phyloP scores from a whole-genome alignment of 2,113 vertebrate genomes.

The Centrocercus urophasianus region DNA sequence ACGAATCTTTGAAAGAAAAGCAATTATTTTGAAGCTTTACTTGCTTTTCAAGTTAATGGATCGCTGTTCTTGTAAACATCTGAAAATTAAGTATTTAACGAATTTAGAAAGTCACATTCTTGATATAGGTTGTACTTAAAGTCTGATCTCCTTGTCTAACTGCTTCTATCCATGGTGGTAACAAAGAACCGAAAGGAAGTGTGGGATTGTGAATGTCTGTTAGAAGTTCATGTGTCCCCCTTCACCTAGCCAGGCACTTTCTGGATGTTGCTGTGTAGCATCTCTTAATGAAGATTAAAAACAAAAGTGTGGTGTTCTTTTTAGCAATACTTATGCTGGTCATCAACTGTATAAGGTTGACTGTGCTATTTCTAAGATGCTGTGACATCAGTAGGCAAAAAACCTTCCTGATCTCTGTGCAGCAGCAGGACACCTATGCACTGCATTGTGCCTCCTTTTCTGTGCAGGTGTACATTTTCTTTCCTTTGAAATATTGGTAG shows the following conservation, averaged over 20 bases:
- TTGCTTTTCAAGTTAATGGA: neutral
- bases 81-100: no score
- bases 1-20: neutral
- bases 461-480: neutral
- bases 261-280: neutral
- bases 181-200: neutral
- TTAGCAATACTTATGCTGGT: neutral
- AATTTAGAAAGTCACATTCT: neutral
- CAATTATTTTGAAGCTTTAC: neutral
- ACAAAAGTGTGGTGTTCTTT: neutral
- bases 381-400: neutral
- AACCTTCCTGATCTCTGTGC: neutral
- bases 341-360: rapidly evolving
- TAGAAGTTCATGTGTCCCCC: rapidly evolving
- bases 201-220: no score
- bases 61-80: no score
- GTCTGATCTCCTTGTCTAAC: no score
- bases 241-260: neutral
- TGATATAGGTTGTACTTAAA: no score
- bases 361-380: neutral
- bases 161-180: neutral
- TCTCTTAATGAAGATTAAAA: neutral
- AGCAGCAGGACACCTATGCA: neutral
- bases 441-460: neutral
- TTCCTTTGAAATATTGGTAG: neutral